Evolutionary conservation across 1,140 invertebrate genomes (phyloP), one percentile per base, ranked within the genome.

Genomic region (Arion vulgaris): DNA sequence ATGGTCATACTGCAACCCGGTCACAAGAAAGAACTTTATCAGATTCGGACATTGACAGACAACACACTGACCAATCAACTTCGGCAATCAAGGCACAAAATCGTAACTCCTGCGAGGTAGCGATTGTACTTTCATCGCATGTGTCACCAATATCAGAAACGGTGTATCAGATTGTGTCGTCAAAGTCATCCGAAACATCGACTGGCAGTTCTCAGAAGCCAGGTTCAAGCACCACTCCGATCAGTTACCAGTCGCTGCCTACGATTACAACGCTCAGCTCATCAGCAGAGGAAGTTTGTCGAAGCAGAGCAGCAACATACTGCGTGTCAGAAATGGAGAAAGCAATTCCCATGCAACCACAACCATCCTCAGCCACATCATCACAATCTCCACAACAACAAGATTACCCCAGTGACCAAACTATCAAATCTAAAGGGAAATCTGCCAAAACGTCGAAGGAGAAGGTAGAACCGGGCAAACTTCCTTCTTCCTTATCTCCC

Each of bases 1-100:
- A 81, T 78, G 84, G 7, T 28, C 75, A 82, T 23, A 83, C 82
- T 73, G 34, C 79, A 19, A 82, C 57, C 53, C 53, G 77, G 34
- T 78, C 80, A 15, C 84, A 82, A 23, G 87, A 84, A 17, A 85
- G 84, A 81, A 49, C 83, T 13, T 72, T 87, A 26, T 88, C 87
- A 38, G 86, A 88, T 45, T 84, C 83, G 17, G 80, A 77, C 62
- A 62, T 68, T 53, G 81, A 72, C 76, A 57, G 71, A 69, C 83
- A 81, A 23, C 66, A n/a, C 49, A 26, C 15, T 15, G 34, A 23
- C 13, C 23, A 28, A 39, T 71, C 72, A 17, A 38, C 71, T n/a
- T 34, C 79, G 15, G 17, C 51, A 26, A 28, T 45, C 19, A 51
- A 81, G 32, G 62, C 66, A 1, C 77, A 80, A 28, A 11, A 80